Conservation (phyloP, 2,888 invertebrate genomes). For the Fissipunctia ypsillon region DNA sequence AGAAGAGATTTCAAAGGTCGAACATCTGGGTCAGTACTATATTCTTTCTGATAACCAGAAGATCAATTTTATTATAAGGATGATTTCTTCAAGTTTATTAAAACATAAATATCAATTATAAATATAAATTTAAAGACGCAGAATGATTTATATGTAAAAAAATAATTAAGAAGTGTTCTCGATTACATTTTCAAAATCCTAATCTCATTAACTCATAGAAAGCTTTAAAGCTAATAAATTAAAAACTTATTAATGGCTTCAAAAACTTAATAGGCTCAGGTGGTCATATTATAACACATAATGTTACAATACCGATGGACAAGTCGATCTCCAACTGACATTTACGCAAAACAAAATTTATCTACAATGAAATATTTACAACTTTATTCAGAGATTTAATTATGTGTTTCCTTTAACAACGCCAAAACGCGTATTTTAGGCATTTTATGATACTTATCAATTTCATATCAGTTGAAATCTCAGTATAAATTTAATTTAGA, state of each 20-base stretch:
- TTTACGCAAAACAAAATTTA: conserved; percentile 77
- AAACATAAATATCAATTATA: neutral
- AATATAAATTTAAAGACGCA: no score
- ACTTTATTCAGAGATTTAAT: conserved; percentile 77
- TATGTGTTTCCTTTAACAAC: conserved; percentile 76
- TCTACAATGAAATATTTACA: conserved; percentile 72
- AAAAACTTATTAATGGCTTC: conserved; percentile 29
- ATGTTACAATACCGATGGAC: conserved; percentile 35
- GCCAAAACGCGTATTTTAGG: conserved; percentile 68
- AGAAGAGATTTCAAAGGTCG: conserved; percentile 78
- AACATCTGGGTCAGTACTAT: neutral
- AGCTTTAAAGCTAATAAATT: conserved; percentile 43
- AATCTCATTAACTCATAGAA: conserved; percentile 34
- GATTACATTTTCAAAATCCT: conserved; percentile 1
- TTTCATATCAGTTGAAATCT: conserved; percentile 72
- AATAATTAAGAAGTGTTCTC: neutral
- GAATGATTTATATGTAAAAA: neutral
- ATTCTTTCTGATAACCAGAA: neutral
- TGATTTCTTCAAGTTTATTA: neutral
- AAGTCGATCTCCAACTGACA: conserved; percentile 65
- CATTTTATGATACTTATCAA: conserved; percentile 76
- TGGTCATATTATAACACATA: conserved; percentile 37
- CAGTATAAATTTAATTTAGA: conserved; percentile 72
- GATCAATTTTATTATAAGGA: neutral
- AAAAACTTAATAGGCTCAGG: conserved; percentile 34